phyloP scores from a whole-genome alignment of 2,797 vertebrate species.

The Antrozous pallidus region DNA sequence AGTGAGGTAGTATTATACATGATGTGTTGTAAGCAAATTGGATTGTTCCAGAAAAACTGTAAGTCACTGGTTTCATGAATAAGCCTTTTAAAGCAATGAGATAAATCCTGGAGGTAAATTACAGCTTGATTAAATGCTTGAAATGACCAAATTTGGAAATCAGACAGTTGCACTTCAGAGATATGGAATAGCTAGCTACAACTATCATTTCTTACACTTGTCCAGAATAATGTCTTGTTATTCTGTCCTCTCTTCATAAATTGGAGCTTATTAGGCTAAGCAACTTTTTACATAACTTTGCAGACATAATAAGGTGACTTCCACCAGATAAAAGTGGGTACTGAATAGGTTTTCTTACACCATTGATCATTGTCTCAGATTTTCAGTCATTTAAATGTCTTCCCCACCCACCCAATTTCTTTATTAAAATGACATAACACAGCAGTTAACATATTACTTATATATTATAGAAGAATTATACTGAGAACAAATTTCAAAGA shows the following conservation, averaged over 20 bases:
- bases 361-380: background rate
- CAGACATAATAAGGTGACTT: background rate
- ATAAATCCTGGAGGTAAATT: background rate
- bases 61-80: background rate
- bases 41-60: constrained; percentile 11
- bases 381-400: background rate
- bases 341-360: background rate
- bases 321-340: background rate
- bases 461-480: background rate
- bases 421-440: background rate
- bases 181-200: background rate
- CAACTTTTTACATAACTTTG: background rate
- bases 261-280: background rate
- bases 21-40: background rate
- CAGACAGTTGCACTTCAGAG: background rate
- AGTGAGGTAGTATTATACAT: background rate
- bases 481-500: background rate
- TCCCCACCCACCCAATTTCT: background rate
- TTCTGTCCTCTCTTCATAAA: background rate
- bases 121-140: background rate
- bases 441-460: background rate
- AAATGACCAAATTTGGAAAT: background rate
- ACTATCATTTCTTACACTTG: background rate
- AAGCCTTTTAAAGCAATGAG: constrained; percentile 43
- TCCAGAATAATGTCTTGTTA: background rate